A percentile compares a stretch with the other conserved stretches of the same genome.
Conservation (phyloP, 2,113 vertebrate species). For the Ibidorhyncha struthersii region DNA sequence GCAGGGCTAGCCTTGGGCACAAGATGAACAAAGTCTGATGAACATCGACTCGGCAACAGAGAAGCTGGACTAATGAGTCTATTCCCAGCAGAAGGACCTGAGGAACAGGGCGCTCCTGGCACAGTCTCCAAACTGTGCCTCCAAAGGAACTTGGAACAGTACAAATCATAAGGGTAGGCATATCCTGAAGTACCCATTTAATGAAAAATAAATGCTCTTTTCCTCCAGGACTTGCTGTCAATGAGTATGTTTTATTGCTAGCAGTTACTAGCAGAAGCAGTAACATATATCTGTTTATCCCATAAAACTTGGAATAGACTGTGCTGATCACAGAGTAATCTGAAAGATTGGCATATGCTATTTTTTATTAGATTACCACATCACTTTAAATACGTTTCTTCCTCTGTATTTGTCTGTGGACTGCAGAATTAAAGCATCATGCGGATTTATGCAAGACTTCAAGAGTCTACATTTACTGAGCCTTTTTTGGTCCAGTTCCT, state of each 20-base stretch:
- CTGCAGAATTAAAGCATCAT: not conserved
- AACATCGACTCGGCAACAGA: not conserved
- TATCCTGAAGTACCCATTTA: conserved; percentile 35
- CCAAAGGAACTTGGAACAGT: not conserved
- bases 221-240: conserved; percentile 1
- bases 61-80: not conserved
- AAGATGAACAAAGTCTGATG: not conserved
- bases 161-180: not conserved
- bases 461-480: not conserved
- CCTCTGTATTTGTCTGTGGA: not conserved
- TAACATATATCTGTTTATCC: conserved; percentile 13
- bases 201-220: conserved; percentile 40
- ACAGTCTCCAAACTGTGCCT: not conserved
- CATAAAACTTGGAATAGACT: not conserved
- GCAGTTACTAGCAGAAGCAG: not conserved
- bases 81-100: not conserved
- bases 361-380: not conserved
- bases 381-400: not conserved
- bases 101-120: not conserved
- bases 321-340: not conserved
- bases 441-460: not conserved
- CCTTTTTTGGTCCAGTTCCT: not conserved
- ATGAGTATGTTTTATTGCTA: not conserved
- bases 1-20: not conserved
- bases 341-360: not conserved